phyloP scores from a whole-genome alignment of 2,797 vertebrate species.

The Distichodus sexfasciatus region DNA sequence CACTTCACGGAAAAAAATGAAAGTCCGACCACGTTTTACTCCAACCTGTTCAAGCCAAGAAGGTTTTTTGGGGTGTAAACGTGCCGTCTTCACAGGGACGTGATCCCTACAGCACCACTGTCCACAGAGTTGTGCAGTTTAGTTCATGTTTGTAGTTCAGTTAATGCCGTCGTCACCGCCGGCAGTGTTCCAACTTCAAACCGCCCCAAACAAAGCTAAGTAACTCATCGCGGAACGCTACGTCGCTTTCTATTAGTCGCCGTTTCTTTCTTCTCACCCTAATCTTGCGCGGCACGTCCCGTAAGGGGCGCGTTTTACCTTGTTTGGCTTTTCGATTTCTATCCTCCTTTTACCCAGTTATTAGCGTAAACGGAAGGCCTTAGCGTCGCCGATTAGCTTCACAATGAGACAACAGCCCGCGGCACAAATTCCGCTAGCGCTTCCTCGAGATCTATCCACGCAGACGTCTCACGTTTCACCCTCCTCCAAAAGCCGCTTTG shows the following conservation, averaged over 20 bases:
- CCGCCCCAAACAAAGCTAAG: slow-evolving; percentile 25
- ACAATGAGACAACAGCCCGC: no score
- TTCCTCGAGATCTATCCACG: no score
- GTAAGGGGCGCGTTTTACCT: slow-evolving; percentile 39
- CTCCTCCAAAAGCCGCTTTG: slow-evolving; percentile 15
- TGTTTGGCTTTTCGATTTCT: slow-evolving; percentile 36
- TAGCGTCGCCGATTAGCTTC: background rate
- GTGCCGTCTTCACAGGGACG: no score
- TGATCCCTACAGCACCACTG: no score
- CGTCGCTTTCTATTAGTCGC: slow-evolving; percentile 47
- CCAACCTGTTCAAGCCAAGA: no score
- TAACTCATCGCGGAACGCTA: slow-evolving; percentile 32
- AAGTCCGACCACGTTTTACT: no score
- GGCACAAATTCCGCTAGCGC: no score
- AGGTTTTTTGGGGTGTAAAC: no score
- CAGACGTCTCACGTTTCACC: no score
- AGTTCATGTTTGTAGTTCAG: background rate
- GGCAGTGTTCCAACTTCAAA: slow-evolving; percentile 33
- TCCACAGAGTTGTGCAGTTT: no score
- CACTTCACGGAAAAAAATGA: no score
- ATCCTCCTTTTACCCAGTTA: slow-evolving; percentile 26
- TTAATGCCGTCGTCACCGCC: slow-evolving; percentile 27
- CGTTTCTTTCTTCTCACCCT: slow-evolving; percentile 41
- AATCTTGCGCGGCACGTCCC: slow-evolving; percentile 51
- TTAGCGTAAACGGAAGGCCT: slow-evolving; percentile 7